Base-by-base conservation (phyloP, 2,888 invertebrate genomes). In the Pherbina coryleti region DNA sequence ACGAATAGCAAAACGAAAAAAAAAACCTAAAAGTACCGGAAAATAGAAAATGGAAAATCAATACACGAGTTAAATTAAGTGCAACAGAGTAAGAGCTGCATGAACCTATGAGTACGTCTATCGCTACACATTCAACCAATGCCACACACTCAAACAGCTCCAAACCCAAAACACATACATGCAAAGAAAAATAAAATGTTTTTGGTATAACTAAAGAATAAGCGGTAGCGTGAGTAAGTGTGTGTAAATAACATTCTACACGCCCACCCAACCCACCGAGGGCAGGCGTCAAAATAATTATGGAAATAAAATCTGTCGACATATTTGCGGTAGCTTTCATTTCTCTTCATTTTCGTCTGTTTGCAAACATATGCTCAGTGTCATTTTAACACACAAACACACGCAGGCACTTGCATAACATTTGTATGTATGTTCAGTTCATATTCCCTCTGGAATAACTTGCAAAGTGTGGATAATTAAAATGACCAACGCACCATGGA, bases 41-140 rank as follows among this genome's bases (percentile, higher is more conserved):
- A 37, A 37, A 37, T n/a, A 37, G 37, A 19, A 67, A 67, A 67
- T 34, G 37, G 14, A 67, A 67, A 67, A 67, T 67, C 67, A 19
- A 67, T 67, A 44, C 19, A 34, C 44, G 22, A 19, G 67, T 67
- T 34, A 67, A 67, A 67, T 67, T 14, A n/a, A 37, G 37, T 67
- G 67, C 67, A 67, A 67, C 66, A 66, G 66, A 31, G 28, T n/a
- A 31, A 19, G 37, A 9, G 37, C 22, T 34, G 67, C 19, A 37
- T n/a, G 19, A 19, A 67, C 31, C n/a, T n/a, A n/a, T n/a, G 66
- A 34, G 2, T 17, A n/a, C 19, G 25, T 22, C 11, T 14, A 28
- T 25, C 22, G 44, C 9, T 9, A 22, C n/a, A 55, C 25, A 19
- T 9, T 57, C 25, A 9, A 0, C n/a, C 22, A 57, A 57, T 5